Evolutionary conservation across 1,140 invertebrate genomes (phyloP).

Genomic region (Bombus breviceps): DNA sequence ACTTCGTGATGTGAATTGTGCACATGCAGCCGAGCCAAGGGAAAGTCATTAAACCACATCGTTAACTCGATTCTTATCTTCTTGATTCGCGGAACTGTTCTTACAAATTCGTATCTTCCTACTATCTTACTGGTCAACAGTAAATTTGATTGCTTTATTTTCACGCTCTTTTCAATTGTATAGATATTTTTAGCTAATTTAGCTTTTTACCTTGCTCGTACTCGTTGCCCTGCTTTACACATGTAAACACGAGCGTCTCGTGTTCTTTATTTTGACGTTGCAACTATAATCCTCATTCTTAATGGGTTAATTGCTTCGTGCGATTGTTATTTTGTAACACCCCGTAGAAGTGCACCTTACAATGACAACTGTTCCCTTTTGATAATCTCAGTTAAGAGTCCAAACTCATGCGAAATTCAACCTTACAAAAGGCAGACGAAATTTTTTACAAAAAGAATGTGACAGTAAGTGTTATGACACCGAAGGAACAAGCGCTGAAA

Average conservation of each 20-base stretch:
- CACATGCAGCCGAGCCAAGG: conserved; percentile 50
- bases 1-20: conserved; percentile 52
- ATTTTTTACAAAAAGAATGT: background rate
- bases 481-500: background rate
- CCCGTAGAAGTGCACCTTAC: background rate
- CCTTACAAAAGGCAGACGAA: background rate
- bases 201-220: no score
- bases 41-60: conserved; percentile 70
- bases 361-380: background rate
- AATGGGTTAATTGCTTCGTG: background rate
- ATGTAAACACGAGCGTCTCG: no score
- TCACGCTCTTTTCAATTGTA: background rate
- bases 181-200: background rate
- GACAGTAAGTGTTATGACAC: background rate
- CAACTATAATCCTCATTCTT: no score
- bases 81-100: conserved; percentile 48
- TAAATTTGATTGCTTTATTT: conserved; percentile 36
- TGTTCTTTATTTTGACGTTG: background rate
- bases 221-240: background rate
- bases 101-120: conserved; percentile 47
- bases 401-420: background rate
- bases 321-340: no score
- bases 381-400: background rate
- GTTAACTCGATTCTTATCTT: conserved; percentile 66
- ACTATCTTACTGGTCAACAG: background rate